Percentiles rank a stretch among this genome's conserved stretches.
phyloP scores from a whole-genome alignment of 1,140 invertebrate genomes.

The Grapholita molesta region DNA sequence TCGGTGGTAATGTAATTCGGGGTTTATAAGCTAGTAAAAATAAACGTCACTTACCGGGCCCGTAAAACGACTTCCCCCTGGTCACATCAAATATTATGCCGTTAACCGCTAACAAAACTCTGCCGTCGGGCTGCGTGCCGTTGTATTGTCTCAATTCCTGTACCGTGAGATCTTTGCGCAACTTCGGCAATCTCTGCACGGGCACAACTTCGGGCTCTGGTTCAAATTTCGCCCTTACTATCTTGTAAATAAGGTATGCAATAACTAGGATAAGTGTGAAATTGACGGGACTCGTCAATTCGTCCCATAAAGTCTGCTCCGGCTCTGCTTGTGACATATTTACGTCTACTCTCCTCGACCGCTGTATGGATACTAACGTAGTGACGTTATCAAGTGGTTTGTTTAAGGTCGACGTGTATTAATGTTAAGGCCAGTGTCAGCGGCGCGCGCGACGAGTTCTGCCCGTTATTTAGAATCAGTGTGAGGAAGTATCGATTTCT shows the following conservation, averaged over 20 bases:
- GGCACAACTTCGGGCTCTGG: constrained; percentile 38
- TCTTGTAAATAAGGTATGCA: constrained; percentile 68
- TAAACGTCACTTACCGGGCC: constrained; percentile 54
- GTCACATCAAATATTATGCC: constrained; percentile 69
- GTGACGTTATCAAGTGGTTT: constrained; percentile 55
- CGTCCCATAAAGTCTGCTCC: constrained; percentile 52
- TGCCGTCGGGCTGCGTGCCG: constrained; percentile 62
- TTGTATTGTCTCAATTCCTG: constrained; percentile 65
- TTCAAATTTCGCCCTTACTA: constrained; percentile 65
- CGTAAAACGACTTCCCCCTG: constrained; percentile 67
- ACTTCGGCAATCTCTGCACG: constrained; percentile 53
- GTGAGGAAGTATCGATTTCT: constrained; percentile 11
- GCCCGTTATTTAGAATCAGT: not conserved
- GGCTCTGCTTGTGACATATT: constrained; percentile 46
- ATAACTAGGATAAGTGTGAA: constrained; percentile 58
- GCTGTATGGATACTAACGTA: constrained; percentile 53
- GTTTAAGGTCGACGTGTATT: constrained; percentile 37
- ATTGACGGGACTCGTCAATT: constrained; percentile 64
- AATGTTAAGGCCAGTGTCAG: constrained; percentile 12
- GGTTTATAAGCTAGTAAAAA: constrained; percentile 20
- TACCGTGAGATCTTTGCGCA: constrained; percentile 65
- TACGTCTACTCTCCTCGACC: constrained; percentile 45
- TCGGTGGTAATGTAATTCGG: not conserved
- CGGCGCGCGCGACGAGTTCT: constrained; percentile 1
- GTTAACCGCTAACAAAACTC: constrained; percentile 65